Evolutionary conservation across 2,113 vertebrate genomes (phyloP).

Genomic region (Climacteris rufus): DNA sequence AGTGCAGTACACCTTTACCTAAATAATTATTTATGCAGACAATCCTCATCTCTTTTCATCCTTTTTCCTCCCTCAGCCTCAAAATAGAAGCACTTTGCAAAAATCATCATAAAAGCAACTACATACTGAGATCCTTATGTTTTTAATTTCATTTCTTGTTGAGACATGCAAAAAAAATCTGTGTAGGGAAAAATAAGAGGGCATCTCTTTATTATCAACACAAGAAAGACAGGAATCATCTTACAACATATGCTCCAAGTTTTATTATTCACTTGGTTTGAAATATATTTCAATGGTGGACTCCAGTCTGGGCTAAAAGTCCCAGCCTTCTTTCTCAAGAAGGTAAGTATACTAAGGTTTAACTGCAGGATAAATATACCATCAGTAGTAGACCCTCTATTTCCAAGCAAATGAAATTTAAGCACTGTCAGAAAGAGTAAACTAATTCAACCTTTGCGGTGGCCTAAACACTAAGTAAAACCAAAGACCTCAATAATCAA

Average conservation of each 20-base stretch:
- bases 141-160: neutral
- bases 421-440: neutral
- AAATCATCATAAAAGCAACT: neutral
- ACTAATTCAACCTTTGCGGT: neutral
- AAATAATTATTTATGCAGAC: neutral
- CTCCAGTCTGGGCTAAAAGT: neutral
- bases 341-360: neutral
- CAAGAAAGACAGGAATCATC: neutral
- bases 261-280: neutral
- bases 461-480: neutral
- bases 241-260: neutral
- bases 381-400: neutral
- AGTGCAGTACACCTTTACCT: neutral
- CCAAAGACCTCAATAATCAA: neutral
- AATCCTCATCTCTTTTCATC: neutral
- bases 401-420: neutral
- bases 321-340: neutral
- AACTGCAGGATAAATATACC: neutral
- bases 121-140: neutral
- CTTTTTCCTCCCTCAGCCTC: neutral
- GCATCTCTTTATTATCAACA: neutral
- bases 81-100: neutral
- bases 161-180: neutral
- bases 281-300: neutral
- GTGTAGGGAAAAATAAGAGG: neutral